A percentile compares a stretch with the other conserved stretches of the same genome.
Evolutionary conservation across 1,140 invertebrate species (phyloP).

Genomic region (Saccostrea echinata): DNA sequence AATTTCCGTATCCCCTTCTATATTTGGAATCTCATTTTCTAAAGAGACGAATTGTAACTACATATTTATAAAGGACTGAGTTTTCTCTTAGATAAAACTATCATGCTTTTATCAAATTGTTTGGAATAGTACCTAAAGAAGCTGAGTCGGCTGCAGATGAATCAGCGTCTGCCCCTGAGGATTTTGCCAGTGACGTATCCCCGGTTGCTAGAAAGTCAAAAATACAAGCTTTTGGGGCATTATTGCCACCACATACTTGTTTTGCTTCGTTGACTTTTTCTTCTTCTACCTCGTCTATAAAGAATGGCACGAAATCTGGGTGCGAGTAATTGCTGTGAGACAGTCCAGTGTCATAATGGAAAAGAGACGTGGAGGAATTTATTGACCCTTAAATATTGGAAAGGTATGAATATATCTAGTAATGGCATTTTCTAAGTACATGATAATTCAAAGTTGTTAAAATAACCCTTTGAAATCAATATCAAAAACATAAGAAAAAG

Average conservation of each 20-base stretch:
- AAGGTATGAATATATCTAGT: background rate
- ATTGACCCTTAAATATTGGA: conserved; percentile 16
- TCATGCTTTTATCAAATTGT: background rate
- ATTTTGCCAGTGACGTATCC: conserved; percentile 22
- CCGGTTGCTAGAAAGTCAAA: conserved; percentile 50
- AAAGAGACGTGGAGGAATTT: background rate
- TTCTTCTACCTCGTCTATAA: background rate
- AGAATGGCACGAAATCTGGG: conserved; percentile 29
- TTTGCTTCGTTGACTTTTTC: background rate
- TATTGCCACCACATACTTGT: background rate
- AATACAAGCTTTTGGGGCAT: conserved; percentile 43
- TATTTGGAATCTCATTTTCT: conserved; percentile 20
- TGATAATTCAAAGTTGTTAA: no score
- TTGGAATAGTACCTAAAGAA: background rate
- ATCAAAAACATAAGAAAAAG: no score
- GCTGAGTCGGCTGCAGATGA: background rate
- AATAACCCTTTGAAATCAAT: no score
- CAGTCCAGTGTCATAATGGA: background rate
- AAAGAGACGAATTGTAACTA: background rate
- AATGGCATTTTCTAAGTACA: no score
- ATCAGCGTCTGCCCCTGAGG: background rate
- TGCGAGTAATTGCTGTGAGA: background rate
- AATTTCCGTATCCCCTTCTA: background rate
- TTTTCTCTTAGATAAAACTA: background rate
- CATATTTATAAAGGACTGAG: background rate